Evolutionary conservation across 2,888 invertebrate species (phyloP), one percentile per base, ranked within the genome.

Genomic region (Morinoia aosen): DNA sequence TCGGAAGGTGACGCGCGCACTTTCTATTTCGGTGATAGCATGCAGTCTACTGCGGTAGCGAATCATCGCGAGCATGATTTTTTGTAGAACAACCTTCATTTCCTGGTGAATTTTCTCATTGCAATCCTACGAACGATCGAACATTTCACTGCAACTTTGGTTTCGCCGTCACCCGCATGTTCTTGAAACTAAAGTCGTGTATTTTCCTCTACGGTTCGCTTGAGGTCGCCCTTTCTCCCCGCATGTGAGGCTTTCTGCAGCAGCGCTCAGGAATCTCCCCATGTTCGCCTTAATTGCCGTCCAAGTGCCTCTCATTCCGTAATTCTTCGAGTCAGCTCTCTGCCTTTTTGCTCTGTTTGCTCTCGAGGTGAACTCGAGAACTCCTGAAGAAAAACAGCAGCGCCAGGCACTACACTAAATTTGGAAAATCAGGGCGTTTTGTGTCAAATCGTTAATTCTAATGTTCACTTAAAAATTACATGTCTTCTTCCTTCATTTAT

Each of bases 271-370:
- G 57, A 57, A 57, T 93, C 57, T 93, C n/a, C n/a, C 58, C 93
- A 57, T 93, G 56, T 33, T 57, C 58, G 57, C 11, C 57, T 57
- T 93, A 93, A 93, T 93, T 93, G 93, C 93, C 57, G 33, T 57
- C 57, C n/a, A 48, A 57, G 57, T 93, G 93, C 93, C 93, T 93
- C n/a, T 57, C 93, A 57, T 93, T 93, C 93, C 57, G 57, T 56
- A 93, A 93, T 93, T 93, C 93, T 93, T 93, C 93, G 11, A 93
- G 57, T 33, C 48, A 93, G 93, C 33, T 90, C 90, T 40, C 40
- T 14, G 33, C 90, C 76, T 76, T 76, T 76, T 76, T 76, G 76
- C 76, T 76, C 76, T 16, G 19, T 33, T 10, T 76, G 76, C 76
- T 76, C 33, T 76, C 76, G 25, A 33, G 76, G 76, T 33, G 16